A percentile compares a stretch with the other conserved stretches of the same genome.
phyloP scores from a whole-genome alignment of 1,140 invertebrate species.

The Papilio xuthus region DNA sequence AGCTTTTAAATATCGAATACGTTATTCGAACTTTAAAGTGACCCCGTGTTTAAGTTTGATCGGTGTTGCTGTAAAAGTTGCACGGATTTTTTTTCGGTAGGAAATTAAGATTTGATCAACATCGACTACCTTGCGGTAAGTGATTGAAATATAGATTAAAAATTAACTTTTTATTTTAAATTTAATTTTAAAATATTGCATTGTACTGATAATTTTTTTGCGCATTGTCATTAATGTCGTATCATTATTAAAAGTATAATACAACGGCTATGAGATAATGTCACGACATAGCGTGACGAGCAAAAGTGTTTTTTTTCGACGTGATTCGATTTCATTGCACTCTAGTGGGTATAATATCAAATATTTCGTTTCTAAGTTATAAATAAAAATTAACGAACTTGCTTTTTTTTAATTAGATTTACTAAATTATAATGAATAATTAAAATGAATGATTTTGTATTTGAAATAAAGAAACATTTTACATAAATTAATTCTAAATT shows the following conservation, averaged over 20 bases:
- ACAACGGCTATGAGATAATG: slow-evolving; percentile 22
- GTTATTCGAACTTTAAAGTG: slow-evolving; percentile 50
- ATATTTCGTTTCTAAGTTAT: not conserved
- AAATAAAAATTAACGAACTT: not conserved
- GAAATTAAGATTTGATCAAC: slow-evolving; percentile 41
- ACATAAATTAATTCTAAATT: not conserved
- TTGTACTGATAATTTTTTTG: not conserved
- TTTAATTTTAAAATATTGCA: not conserved
- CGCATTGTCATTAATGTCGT: not conserved
- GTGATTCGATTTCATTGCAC: slow-evolving; percentile 33
- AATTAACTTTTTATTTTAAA: slow-evolving; percentile 21
- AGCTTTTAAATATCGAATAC: slow-evolving; percentile 25
- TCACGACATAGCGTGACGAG: slow-evolving; percentile 49
- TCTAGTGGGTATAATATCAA: not conserved
- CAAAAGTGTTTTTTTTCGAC: slow-evolving; percentile 35
- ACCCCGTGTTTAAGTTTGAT: slow-evolving; percentile 50
- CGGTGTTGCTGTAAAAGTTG: slow-evolving; percentile 48
- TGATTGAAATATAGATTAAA: slow-evolving; percentile 38
- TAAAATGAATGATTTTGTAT: not conserved
- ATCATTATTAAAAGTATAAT: not conserved
- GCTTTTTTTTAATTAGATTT: not conserved
- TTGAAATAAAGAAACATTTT: not conserved
- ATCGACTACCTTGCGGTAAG: slow-evolving; percentile 62
- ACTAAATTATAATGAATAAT: not conserved
- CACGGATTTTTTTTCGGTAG: slow-evolving; percentile 54